These are phyloP conservation scores for Scalopus aquaticus DNA, from an alignment of 2,113 vertebrate species.

Conservation along the genomic window DNA sequence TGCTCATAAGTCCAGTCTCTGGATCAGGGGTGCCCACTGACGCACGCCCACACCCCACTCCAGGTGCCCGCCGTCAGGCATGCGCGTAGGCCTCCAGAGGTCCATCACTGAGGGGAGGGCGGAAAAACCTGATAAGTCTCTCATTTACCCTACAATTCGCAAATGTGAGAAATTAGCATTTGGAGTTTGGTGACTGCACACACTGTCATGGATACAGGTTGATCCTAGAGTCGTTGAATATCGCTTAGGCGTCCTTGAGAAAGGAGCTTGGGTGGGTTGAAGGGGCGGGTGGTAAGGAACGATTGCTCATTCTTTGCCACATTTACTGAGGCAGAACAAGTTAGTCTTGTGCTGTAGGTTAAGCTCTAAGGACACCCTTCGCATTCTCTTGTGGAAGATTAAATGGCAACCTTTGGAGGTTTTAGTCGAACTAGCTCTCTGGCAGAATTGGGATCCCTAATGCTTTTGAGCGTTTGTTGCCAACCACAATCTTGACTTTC, in stretches of 20 bases:
- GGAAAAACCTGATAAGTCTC: too few relatives aligned
- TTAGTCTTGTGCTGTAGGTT: constrained; percentile 51
- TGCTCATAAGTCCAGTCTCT: too few relatives aligned
- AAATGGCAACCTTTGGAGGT: constrained; percentile 6
- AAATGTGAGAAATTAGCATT: background rate
- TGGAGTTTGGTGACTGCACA: constrained; percentile 50
- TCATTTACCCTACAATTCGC: too few relatives aligned
- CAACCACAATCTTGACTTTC: constrained; percentile 37
- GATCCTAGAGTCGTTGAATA: constrained; percentile 32
- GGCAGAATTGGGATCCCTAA: background rate
- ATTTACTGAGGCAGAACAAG: constrained; percentile 55
- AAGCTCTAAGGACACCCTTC: constrained; percentile 51
- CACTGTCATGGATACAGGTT: constrained; percentile 51
- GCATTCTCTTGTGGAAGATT: background rate
- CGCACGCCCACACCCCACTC: too few relatives aligned
- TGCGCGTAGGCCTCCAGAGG: too few relatives aligned
- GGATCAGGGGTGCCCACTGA: too few relatives aligned
- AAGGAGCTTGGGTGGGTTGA: constrained; percentile 65
- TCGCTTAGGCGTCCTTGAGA: constrained; percentile 31
- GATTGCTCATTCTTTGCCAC: constrained; percentile 68
- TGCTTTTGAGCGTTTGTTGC: constrained; percentile 4
- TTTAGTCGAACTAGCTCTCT: background rate
- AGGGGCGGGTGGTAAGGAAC: constrained; percentile 58
- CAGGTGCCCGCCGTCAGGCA: too few relatives aligned
- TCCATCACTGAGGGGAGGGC: too few relatives aligned